phyloP scores from a whole-genome alignment of 2,113 vertebrate species.

The Phyllopteryx taeniolatus region DNA sequence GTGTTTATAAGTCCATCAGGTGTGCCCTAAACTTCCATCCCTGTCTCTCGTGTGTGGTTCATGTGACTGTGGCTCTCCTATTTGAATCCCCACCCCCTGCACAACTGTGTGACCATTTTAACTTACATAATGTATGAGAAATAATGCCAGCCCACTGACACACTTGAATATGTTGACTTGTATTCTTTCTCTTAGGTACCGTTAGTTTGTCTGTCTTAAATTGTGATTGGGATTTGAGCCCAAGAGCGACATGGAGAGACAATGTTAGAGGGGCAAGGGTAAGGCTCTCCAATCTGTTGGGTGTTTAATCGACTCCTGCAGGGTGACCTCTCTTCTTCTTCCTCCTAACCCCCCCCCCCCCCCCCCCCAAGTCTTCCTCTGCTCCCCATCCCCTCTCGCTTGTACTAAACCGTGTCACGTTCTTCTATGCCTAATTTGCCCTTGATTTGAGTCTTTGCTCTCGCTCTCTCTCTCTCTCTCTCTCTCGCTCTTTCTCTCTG shows the following conservation, averaged over 20 bases:
- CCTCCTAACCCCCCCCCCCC: slow-evolving; percentile 51
- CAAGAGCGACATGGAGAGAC: slow-evolving; percentile 86
- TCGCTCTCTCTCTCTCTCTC: slow-evolving; percentile 77
- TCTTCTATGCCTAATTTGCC: slow-evolving; percentile 70
- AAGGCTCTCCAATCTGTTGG: slow-evolving; percentile 95
- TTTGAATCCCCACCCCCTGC: slow-evolving; percentile 36
- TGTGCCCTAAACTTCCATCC: slow-evolving; percentile 62
- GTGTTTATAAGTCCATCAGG: slow-evolving; percentile 63
- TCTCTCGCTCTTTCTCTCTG: slow-evolving; percentile 67
- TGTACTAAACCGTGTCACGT: slow-evolving; percentile 66
- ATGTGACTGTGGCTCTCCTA: slow-evolving; percentile 70
- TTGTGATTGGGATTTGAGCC: slow-evolving; percentile 88
- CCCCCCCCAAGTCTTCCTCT: slow-evolving; percentile 56
- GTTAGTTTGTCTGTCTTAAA: slow-evolving; percentile 99
- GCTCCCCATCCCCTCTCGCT: slow-evolving; percentile 49
- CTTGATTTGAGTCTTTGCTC: slow-evolving; percentile 74
- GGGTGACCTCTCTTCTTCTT: slow-evolving; percentile 67
- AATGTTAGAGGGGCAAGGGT: slow-evolving; percentile 95
- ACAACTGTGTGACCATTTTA: slow-evolving; percentile 55
- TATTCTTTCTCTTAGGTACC: slow-evolving; percentile 99
- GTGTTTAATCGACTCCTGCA: slow-evolving; percentile 74
- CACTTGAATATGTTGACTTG: slow-evolving; percentile 88
- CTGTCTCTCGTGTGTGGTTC: slow-evolving; percentile 57
- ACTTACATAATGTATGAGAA: slow-evolving; percentile 50
- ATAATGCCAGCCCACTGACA: slow-evolving; percentile 64